Evolutionary conservation across 2,797 vertebrate species (phyloP).

Genomic region (Acropternis orthonyx): DNA sequence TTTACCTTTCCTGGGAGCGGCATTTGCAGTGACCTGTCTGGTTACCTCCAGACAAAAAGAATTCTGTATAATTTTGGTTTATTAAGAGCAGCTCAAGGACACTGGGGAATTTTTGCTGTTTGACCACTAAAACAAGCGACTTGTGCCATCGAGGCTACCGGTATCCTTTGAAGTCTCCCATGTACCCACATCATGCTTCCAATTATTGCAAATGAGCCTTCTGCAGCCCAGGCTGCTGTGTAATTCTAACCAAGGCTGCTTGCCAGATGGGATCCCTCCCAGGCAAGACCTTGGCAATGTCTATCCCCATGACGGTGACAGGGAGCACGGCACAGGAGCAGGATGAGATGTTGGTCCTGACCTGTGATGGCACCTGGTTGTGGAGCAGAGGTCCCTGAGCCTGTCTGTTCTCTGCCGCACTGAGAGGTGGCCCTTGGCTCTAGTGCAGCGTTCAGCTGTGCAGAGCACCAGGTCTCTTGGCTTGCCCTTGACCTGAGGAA

Average conservation of each 20-base stretch:
- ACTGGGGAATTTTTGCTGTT: not conserved
- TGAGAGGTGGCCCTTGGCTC: not conserved
- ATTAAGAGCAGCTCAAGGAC: not conserved
- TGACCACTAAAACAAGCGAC: not conserved
- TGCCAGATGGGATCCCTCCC: not conserved
- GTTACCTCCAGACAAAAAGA: not conserved
- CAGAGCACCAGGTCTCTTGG: not conserved
- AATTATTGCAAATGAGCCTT: conserved; percentile 39
- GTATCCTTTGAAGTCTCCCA: not conserved
- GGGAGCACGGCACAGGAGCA: accelerated
- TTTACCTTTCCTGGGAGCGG: not conserved
- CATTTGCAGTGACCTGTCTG: not conserved
- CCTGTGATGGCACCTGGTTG: not conserved
- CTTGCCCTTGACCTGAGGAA: not conserved
- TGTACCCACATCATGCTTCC: not conserved
- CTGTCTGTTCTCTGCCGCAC: not conserved
- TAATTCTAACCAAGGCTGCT: not conserved
- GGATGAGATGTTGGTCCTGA: not conserved
- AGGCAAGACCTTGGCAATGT: not conserved
- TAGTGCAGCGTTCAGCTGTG: not conserved
- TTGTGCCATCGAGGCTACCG: not conserved
- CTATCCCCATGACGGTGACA: not conserved
- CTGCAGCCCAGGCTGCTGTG: conserved; percentile 16
- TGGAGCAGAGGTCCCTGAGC: not conserved
- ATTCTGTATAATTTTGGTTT: not conserved